phyloP scores from a whole-genome alignment of 2,113 vertebrate species.

The Poicephalus gulielmi region DNA sequence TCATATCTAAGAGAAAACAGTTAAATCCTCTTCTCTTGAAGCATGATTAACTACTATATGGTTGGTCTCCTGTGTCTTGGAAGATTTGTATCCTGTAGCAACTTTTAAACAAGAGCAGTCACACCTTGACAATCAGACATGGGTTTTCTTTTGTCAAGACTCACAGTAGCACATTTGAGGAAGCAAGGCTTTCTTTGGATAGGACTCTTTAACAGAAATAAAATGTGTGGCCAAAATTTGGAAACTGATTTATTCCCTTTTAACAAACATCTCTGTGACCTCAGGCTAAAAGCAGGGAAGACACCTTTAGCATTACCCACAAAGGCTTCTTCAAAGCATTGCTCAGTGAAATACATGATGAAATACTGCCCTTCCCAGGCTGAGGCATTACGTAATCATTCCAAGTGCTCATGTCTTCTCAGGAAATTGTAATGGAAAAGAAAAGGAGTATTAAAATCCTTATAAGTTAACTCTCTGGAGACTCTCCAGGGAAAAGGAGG shows the following conservation, averaged over 20 bases:
- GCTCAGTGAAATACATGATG: conserved; percentile 12
- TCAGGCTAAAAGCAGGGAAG: not conserved
- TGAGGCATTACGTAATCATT: conserved; percentile 3
- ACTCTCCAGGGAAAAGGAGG: not conserved
- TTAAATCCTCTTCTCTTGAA: not conserved
- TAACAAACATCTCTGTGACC: not conserved
- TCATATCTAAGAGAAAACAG: not conserved
- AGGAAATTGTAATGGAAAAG: not conserved
- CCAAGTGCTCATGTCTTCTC: not conserved
- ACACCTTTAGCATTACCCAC: conserved; percentile 24
- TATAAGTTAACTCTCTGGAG: conserved; percentile 5
- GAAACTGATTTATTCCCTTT: not conserved
- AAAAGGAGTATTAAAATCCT: conserved; percentile 8
- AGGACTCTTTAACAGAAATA: not conserved
- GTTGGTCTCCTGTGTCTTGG: not conserved
- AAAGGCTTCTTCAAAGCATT: conserved; percentile 46
- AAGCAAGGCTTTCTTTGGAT: not conserved
- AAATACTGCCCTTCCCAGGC: conserved; percentile 48
- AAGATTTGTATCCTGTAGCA: not conserved
- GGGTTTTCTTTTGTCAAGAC: not conserved
- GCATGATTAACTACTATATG: not conserved
- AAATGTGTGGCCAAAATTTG: not conserved
- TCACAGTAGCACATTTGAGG: not conserved
- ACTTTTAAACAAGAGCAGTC: not conserved
- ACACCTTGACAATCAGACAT: not conserved